Evolutionary conservation across 2,888 invertebrate genomes (phyloP).

Genomic region (Hirtodrosophila trivittata): DNA sequence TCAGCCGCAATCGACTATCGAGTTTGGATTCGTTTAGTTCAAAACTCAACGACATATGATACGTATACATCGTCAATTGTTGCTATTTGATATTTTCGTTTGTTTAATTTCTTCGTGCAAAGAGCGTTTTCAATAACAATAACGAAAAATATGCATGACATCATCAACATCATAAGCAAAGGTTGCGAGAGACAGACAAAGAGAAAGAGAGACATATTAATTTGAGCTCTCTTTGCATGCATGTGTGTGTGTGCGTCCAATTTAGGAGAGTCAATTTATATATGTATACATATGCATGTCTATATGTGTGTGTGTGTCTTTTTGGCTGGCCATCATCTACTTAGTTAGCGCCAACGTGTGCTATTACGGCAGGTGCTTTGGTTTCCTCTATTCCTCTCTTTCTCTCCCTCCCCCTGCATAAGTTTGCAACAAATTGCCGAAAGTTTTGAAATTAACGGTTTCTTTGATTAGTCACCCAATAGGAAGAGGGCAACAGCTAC

Average conservation of each 20-base stretch:
- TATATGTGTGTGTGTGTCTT: conserved; percentile 8
- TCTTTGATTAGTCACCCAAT: conserved; percentile 45
- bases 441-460: conserved; percentile 37
- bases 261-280: conserved; percentile 11
- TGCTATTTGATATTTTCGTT: conserved; percentile 43
- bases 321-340: conserved; percentile 29
- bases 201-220: conserved; percentile 23
- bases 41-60: no score
- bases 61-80: no score
- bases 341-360: conserved; percentile 42
- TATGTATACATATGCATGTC: not conserved
- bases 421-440: conserved; percentile 5
- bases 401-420: not conserved
- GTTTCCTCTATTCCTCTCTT: conserved; percentile 27
- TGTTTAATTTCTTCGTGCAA: conserved; percentile 43
- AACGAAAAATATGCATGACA: conserved; percentile 76
- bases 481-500: not conserved
- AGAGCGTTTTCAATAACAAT: conserved; percentile 66
- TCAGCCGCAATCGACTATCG: conserved; percentile 26
- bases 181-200: conserved; percentile 18
- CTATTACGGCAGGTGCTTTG: conserved; percentile 57
- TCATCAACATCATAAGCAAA: conserved; percentile 48
- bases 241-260: conserved; percentile 10
- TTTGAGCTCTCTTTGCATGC: conserved; percentile 21
- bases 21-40: conserved; percentile 30